Evolutionary conservation across 2,797 vertebrate species (phyloP).

Genomic region (Uromys caudimaculatus): DNA sequence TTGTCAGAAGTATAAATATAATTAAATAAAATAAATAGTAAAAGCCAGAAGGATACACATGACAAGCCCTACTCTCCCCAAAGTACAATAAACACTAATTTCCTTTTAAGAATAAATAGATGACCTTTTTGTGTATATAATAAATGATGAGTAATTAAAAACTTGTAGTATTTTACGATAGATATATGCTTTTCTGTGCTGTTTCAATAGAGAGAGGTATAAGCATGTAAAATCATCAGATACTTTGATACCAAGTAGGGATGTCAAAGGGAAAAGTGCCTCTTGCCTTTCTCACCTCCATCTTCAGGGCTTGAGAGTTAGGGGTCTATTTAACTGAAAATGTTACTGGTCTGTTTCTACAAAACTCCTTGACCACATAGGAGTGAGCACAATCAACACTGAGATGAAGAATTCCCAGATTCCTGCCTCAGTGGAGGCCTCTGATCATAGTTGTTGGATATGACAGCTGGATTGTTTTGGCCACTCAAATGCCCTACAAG

Average conservation of each 20-base stretch:
- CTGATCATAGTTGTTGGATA: not conserved
- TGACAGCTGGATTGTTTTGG: not conserved
- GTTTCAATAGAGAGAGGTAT: not conserved
- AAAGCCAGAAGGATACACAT: not conserved
- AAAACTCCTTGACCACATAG: not conserved
- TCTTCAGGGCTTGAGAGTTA: not conserved
- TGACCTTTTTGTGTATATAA: not conserved
- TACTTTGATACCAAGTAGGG: not conserved
- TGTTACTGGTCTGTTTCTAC: not conserved
- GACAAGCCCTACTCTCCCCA: not conserved
- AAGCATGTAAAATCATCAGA: not conserved
- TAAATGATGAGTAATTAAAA: conserved; percentile 29
- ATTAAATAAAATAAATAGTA: not conserved
- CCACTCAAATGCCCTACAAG: not conserved
- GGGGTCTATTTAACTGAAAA: conserved; percentile 50
- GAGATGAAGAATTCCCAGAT: not conserved
- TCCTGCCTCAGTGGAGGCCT: not conserved
- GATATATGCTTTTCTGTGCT: not conserved
- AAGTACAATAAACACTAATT: not conserved
- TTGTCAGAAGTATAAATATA: not conserved
- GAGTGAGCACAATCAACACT: not conserved
- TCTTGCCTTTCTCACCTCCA: not conserved
- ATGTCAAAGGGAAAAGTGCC: not conserved
- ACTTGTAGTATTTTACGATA: conserved; percentile 33
- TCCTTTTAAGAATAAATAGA: not conserved